Evolutionary conservation across 1,140 invertebrate species (phyloP).

Genomic region (Neotoxoptera formosana): DNA sequence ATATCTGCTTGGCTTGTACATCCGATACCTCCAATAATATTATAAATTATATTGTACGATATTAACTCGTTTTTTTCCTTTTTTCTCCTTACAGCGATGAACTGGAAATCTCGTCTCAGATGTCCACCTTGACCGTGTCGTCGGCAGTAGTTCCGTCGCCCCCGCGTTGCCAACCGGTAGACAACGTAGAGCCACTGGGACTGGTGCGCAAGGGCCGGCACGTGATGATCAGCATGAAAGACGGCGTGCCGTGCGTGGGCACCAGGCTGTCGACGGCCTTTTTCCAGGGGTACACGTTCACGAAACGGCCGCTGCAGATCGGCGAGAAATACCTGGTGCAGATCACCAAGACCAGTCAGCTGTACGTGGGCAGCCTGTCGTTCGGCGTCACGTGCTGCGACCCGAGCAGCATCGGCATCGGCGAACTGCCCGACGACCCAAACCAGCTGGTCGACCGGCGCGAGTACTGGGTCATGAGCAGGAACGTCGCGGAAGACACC

Average conservation of each 20-base stretch:
- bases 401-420: slow-evolving; percentile 74
- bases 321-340: slow-evolving; percentile 89
- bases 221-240: slow-evolving; percentile 46
- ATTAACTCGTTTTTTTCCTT: not conserved
- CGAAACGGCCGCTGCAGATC: slow-evolving; percentile 80
- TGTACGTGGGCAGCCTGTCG: slow-evolving; percentile 87
- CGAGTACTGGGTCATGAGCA: slow-evolving; percentile 94
- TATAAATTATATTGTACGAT: not conserved
- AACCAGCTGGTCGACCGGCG: slow-evolving; percentile 91
- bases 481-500: slow-evolving; percentile 86
- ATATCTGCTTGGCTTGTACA: not conserved
- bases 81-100: not conserved
- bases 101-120: not conserved
- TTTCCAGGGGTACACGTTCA: slow-evolving; percentile 94
- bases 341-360: slow-evolving; percentile 81
- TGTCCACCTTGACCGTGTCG: not conserved
- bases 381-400: slow-evolving; percentile 94
- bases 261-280: slow-evolving; percentile 84
- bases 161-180: rapidly evolving
- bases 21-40: not conserved
- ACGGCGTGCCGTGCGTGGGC: slow-evolving; percentile 68
- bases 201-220: slow-evolving; percentile 44
- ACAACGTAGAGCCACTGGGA: not conserved
- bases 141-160: not conserved
- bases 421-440: slow-evolving; percentile 90